Evolutionary conservation across 2,888 invertebrate genomes (phyloP).

Genomic region (Nomada goodeniana): DNA sequence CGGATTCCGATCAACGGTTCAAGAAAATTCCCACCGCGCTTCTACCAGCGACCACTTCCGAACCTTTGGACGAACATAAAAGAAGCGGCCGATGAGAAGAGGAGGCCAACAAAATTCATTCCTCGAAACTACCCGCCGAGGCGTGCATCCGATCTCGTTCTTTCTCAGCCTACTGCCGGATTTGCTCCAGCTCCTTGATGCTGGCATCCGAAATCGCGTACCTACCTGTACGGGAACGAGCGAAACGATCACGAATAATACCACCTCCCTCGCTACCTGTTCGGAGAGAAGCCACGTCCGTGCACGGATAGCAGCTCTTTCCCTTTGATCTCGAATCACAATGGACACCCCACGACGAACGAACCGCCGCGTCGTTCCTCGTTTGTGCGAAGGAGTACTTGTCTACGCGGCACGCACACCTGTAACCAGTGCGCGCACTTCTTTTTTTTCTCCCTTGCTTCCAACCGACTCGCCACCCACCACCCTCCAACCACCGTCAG

Average conservation of each 20-base stretch:
- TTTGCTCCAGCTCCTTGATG: slow-evolving; percentile 26
- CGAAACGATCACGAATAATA: slow-evolving; percentile 39
- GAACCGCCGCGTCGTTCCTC: not conserved
- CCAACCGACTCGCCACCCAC: too few species aligned
- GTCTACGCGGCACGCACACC: not conserved
- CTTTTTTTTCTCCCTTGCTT: not conserved
- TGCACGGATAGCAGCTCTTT: slow-evolving; percentile 62
- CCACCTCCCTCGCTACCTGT: slow-evolving; percentile 48
- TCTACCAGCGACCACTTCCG: not conserved
- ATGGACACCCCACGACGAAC: slow-evolving; percentile 46
- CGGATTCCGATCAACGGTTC: not conserved
- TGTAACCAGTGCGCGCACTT: not conserved
- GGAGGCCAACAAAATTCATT: slow-evolving; percentile 60
- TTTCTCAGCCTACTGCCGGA: slow-evolving; percentile 29
- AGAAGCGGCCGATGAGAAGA: slow-evolving; percentile 20
- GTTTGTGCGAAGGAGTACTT: too few species aligned
- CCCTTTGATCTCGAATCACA: slow-evolving; percentile 65
- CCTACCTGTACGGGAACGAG: slow-evolving; percentile 61
- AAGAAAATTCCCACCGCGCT: too few species aligned
- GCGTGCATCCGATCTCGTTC: slow-evolving; percentile 73
- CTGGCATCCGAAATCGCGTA: not conserved
- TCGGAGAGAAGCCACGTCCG: slow-evolving; percentile 53
- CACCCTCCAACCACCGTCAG: too few species aligned
- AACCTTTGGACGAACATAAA: slow-evolving; percentile 6
- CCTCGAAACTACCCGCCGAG: slow-evolving; percentile 61